phyloP scores from a whole-genome alignment of 1,140 invertebrate genomes.

The Centruroides vittatus region DNA sequence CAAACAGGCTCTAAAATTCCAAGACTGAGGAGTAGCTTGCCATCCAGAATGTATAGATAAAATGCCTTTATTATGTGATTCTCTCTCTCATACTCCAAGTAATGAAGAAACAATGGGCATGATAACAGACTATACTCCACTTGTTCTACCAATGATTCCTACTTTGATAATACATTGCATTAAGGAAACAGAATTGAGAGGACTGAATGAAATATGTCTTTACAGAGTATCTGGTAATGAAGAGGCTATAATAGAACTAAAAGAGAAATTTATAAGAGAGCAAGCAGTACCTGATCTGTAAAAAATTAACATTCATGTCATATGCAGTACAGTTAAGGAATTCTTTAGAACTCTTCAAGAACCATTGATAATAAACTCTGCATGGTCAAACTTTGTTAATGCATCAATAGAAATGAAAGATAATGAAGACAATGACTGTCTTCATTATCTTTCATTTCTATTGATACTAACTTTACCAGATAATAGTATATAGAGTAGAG shows the following conservation, averaged over 20 bases:
- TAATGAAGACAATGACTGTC: slow-evolving; percentile 28
- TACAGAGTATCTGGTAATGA: slow-evolving; percentile 80
- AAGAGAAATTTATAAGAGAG: slow-evolving; percentile 60
- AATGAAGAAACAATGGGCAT: slow-evolving; percentile 38
- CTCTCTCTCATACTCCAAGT: slow-evolving; percentile 46
- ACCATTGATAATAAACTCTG: slow-evolving; percentile 53
- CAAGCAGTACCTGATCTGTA: slow-evolving; percentile 51
- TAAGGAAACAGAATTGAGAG: slow-evolving; percentile 78
- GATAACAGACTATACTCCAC: slow-evolving; percentile 62
- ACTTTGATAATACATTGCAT: slow-evolving; percentile 84
- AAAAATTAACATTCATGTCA: slow-evolving; percentile 52
- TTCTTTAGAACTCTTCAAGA: slow-evolving; percentile 71
- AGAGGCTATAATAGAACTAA: slow-evolving; percentile 67
- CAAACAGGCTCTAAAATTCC: slow-evolving; percentile 55
- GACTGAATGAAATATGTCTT: slow-evolving; percentile 65
- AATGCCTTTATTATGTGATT: slow-evolving; percentile 61
- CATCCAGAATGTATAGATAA: slow-evolving; percentile 65
- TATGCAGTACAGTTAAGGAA: slow-evolving; percentile 73
- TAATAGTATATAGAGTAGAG: too few species aligned
- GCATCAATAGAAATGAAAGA: slow-evolving; percentile 40
- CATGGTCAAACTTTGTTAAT: slow-evolving; percentile 59
- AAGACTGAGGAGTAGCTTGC: slow-evolving; percentile 55
- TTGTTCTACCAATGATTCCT: slow-evolving; percentile 76
- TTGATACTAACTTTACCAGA: too few species aligned
- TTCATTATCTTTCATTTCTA: too few species aligned